Conservation (phyloP, 2,113 vertebrate genomes). For the Tympanuchus pallidicinctus region DNA sequence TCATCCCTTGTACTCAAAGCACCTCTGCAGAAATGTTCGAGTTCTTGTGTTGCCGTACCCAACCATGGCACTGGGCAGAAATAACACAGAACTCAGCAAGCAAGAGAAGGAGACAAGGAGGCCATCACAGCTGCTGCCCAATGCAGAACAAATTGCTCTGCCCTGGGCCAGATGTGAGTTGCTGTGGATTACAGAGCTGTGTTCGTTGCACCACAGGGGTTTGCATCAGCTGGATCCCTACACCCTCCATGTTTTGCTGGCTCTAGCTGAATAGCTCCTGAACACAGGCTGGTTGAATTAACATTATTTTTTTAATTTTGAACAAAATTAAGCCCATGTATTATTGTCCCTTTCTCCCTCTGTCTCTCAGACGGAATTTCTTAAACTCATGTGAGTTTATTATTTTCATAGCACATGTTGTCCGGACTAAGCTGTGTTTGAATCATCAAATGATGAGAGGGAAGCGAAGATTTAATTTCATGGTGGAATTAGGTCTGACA, state of each 20-base stretch:
- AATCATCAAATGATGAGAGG: conserved; percentile 43
- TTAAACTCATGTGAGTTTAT: not conserved
- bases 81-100: not conserved
- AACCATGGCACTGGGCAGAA: not conserved
- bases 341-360: not conserved
- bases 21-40: not conserved
- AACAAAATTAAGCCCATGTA: not conserved
- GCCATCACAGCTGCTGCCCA: not conserved
- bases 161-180: not conserved
- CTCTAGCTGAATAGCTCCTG: not conserved
- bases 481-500: conserved; percentile 71
- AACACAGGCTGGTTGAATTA: not conserved
- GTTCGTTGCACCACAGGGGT: not conserved
- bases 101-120: not conserved
- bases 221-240: not conserved
- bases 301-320: not conserved
- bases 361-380: not conserved
- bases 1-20: not conserved
- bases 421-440: conserved; percentile 40
- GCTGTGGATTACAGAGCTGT: not conserved
- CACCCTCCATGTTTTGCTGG: not conserved
- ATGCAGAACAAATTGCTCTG: not conserved
- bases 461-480: conserved; percentile 72
- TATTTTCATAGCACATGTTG: conserved; percentile 12
- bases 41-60: not conserved